Base-by-base conservation (phyloP, 2,113 vertebrate species). In the Conger conger region DNA sequence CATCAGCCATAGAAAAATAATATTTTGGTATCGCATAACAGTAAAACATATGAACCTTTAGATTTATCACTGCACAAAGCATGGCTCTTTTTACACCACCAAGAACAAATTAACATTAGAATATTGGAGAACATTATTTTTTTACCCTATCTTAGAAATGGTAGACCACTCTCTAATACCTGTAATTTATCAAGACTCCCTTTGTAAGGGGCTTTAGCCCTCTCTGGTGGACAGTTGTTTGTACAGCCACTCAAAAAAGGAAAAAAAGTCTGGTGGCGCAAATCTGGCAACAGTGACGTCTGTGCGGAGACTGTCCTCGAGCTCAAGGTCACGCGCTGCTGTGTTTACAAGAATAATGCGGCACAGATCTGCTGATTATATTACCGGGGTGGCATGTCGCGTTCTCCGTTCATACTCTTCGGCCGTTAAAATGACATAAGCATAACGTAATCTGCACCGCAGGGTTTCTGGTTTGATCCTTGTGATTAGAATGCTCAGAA, bases 281-380 rank as follows among this genome's bases (percentile, higher is more conserved):
- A 79, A 63, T 63, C 60, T 68, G 87, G 79, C 38, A 80, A 76
- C 42, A 57, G 76, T 91, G 90, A 89, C 88, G 90, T 89, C 85
- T 87, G 37, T 79, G 50, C 17, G 63, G 84, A 63, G 1, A 50
- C 60, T 87, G 90, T 88, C 88, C 88, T 89, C 88, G 87, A 83
- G 78, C 57, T 11, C 86, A 91, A 91, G 88, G 90, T 91, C 90
- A 89, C 79, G 81, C 50, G 81, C 87, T 89, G 86, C 76, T 86
- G 68, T 73, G 68, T 73, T 73, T 73, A 73, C 68, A 33, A 33
- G 68, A 73, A n/a, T 73, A 73, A 73, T 30, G 68, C 68, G 23
- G 68, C n/a, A 73, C 68, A 73, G 68, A 30, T 73, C 11, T 27
- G 27, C 68, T 73, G 68, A 73, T 73, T 73, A 30, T 73, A 73